phyloP scores from a whole-genome alignment of 2,797 vertebrate genomes.

The Myotis planiceps region DNA sequence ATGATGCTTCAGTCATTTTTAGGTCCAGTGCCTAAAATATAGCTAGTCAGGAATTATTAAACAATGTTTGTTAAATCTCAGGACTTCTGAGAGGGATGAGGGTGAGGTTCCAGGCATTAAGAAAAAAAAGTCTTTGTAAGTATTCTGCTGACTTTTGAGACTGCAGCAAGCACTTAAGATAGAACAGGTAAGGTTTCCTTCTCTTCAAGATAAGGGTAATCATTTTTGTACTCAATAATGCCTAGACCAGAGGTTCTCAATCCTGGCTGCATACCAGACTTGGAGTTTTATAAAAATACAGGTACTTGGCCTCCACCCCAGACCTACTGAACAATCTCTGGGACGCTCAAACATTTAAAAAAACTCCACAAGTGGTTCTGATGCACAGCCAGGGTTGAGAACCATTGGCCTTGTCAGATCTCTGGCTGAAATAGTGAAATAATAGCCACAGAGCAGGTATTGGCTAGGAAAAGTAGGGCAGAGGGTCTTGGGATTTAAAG shows the following conservation, averaged over 20 bases:
- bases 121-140: neutral
- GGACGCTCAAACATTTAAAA: neutral
- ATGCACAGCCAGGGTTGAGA: neutral
- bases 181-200: conserved; percentile 22
- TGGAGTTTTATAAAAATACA: conserved; percentile 44
- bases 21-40: neutral
- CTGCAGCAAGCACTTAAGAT: neutral
- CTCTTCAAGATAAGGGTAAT: conserved; percentile 36
- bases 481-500: neutral
- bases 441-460: neutral
- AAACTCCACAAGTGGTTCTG: neutral
- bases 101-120: neutral
- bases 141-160: neutral
- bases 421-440: neutral
- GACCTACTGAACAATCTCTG: neutral
- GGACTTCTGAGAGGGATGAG: neutral
- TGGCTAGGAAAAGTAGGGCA: conserved; percentile 31
- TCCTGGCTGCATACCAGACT: neutral
- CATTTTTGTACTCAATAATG: neutral
- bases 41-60: conserved; percentile 12
- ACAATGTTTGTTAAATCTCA: neutral
- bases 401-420: neutral
- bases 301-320: neutral
- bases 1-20: conserved; percentile 16
- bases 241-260: conserved; percentile 1